Percentiles rank a stretch among this genome's conserved stretches.
Conservation (phyloP, 1,140 invertebrate genomes). For the Stegodyphus mimosarum region DNA sequence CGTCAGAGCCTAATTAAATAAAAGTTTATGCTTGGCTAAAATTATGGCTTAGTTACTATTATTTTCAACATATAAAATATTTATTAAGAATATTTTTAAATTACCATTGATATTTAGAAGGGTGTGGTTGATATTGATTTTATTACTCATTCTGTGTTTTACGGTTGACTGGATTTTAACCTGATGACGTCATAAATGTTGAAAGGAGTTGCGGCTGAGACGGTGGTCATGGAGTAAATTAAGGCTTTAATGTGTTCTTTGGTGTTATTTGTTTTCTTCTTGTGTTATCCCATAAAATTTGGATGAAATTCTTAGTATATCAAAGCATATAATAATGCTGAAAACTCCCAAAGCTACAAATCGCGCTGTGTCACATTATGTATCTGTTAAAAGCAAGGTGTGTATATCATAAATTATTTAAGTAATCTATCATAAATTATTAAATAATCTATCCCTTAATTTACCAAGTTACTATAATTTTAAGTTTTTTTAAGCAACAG, state of each 20-base stretch:
- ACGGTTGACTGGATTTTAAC: conserved; percentile 52
- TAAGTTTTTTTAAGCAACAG: neutral
- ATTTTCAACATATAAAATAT: no score
- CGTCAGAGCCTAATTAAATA: no score
- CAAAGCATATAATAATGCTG: conserved; percentile 1
- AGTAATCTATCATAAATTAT: no score
- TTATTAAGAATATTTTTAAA: no score
- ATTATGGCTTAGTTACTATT: no score
- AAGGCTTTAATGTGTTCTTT: neutral
- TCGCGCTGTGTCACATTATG: conserved; percentile 8
- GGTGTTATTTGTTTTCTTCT: neutral
- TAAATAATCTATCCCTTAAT: neutral
- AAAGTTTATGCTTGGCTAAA: no score
- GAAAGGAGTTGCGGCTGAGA: conserved; percentile 46
- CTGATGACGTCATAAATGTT: conserved; percentile 52
- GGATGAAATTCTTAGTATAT: neutral
- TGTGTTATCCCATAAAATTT: neutral
- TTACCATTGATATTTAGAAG: no score
- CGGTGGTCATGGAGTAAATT: conserved; percentile 10
- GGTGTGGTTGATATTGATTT: no score
- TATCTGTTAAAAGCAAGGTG: conserved; percentile 52
- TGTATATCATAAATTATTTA: neutral
- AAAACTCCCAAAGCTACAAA: conserved; percentile 27
- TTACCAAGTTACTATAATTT: neutral
- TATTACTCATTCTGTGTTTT: neutral